Percentiles rank a stretch among this genome's conserved stretches.
Conservation (phyloP, 2,113 vertebrate species). For the Pseudopipra pipra region DNA sequence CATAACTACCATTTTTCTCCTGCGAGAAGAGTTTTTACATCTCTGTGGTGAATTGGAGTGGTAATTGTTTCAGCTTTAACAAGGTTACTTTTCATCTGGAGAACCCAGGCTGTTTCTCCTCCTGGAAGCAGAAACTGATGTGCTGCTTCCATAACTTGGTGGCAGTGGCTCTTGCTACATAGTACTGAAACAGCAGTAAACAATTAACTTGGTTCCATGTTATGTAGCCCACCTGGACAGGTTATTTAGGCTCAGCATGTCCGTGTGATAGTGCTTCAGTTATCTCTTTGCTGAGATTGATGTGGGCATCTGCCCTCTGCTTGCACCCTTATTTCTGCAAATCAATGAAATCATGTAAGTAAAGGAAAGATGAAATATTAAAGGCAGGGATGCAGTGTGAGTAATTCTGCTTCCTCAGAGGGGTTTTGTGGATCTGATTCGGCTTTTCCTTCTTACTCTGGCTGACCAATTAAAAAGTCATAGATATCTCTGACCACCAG, state of each 20-base stretch:
- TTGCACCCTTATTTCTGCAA: neutral
- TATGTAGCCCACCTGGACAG: neutral
- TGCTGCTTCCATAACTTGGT: neutral
- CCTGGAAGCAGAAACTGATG: neutral
- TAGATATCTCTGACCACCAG: neutral
- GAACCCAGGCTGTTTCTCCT: neutral
- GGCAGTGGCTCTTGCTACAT: accelerated
- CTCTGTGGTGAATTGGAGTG: neutral
- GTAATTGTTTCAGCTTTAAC: neutral
- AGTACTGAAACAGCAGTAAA: neutral
- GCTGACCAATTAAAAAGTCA: neutral
- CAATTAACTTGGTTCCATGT: neutral
- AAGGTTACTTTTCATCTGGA: neutral
- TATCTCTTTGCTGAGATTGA: neutral
- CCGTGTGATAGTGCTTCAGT: neutral
- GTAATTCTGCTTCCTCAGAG: neutral
- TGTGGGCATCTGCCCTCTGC: neutral
- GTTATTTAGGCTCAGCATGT: neutral
- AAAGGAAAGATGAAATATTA: constrained; percentile 21
- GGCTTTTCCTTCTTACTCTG: neutral
- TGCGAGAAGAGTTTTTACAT: neutral
- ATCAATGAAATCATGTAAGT: neutral
- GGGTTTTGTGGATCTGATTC: neutral
- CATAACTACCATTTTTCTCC: neutral
- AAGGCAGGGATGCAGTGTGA: neutral